A percentile compares a stretch with the other conserved stretches of the same genome.
These are phyloP conservation scores for Agonopterix heracliana DNA, from an alignment of 2,888 invertebrate species.

Conservation along the genomic window DNA sequence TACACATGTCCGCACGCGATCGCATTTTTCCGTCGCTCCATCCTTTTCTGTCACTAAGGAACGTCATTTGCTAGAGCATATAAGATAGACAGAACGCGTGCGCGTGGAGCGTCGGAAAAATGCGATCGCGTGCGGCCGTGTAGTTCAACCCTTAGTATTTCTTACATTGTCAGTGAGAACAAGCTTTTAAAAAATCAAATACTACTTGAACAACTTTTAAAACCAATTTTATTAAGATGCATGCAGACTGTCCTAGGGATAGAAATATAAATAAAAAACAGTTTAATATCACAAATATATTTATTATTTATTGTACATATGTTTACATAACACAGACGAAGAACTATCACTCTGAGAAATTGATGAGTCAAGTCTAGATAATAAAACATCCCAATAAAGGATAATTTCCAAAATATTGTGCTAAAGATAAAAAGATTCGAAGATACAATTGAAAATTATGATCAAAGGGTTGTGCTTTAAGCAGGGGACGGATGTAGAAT, in stretches of 20 bases:
- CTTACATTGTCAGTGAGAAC: too few species aligned
- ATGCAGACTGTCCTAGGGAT: not conserved
- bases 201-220: too few species aligned
- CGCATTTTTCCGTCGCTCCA: too few species aligned
- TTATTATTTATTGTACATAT: slow-evolving; percentile 70
- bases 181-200: not conserved
- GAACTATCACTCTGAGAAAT: slow-evolving; percentile 57
- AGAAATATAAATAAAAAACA: slow-evolving; percentile 16
- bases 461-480: slow-evolving; percentile 30
- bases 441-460: slow-evolving; percentile 19
- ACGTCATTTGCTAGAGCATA: too few species aligned
- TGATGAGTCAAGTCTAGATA: slow-evolving; percentile 32
- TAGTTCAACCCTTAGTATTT: too few species aligned
- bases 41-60: too few species aligned
- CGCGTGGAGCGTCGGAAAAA: too few species aligned
- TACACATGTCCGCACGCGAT: too few species aligned
- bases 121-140: too few species aligned
- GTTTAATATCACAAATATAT: slow-evolving; percentile 67
- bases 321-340: slow-evolving; percentile 63
- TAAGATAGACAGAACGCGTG: too few species aligned
- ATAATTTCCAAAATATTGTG: slow-evolving; percentile 29
- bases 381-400: slow-evolving; percentile 48
- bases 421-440: slow-evolving; percentile 36
- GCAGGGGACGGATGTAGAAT: not conserved
- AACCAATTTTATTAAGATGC: not conserved